Conservation (phyloP, 2,113 vertebrate genomes). For the Clupea harengus region DNA sequence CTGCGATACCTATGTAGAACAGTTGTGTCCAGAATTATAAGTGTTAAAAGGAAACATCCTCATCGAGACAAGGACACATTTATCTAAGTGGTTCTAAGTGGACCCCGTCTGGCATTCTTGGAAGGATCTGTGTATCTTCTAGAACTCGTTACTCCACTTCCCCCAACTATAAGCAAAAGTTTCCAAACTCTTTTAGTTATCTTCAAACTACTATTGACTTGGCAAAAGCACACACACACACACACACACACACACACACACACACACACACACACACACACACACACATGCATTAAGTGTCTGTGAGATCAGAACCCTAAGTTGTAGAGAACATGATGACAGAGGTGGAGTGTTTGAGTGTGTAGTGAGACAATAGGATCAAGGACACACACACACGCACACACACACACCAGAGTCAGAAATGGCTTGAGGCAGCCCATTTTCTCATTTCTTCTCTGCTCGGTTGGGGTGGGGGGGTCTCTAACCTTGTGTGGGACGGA, state of each 20-base stretch:
- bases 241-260: slow-evolving; percentile 1
- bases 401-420: not conserved
- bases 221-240: not conserved
- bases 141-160: not conserved
- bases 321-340: too few relatives aligned
- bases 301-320: too few relatives aligned
- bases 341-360: too few relatives aligned
- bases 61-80: too few relatives aligned
- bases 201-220: not conserved
- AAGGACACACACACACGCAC: not conserved
- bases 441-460: not conserved
- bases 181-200: not conserved
- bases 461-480: not conserved
- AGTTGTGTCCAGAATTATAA: too few relatives aligned
- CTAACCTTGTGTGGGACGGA: not conserved
- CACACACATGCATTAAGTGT: too few relatives aligned
- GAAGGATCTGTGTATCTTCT: not conserved
- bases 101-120: not conserved
- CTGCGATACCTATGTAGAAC: too few relatives aligned
- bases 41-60: too few relatives aligned
- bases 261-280: not conserved
- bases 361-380: too few relatives aligned
- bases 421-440: not conserved
- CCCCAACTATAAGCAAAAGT: too few relatives aligned
- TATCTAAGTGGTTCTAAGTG: not conserved